Evolutionary conservation across 2,113 vertebrate genomes (phyloP).

Genomic region (Anhinga rufa): DNA sequence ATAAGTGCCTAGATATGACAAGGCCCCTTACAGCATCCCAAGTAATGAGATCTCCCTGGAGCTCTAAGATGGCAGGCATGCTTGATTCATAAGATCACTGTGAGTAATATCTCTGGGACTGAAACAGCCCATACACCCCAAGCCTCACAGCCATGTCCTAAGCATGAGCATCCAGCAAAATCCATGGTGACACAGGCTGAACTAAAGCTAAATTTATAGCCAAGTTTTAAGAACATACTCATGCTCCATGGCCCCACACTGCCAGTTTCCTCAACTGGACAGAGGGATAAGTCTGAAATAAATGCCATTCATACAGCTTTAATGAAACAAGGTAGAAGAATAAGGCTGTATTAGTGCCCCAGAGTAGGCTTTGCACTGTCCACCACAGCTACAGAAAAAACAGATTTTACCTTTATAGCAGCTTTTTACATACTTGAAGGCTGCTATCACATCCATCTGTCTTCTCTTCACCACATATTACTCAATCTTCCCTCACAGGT

Average conservation of each 20-base stretch:
- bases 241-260: not conserved
- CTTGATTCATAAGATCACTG: not conserved
- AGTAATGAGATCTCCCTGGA: not conserved
- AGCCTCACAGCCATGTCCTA: not conserved
- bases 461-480: not conserved
- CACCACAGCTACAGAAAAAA: not conserved
- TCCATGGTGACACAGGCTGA: not conserved
- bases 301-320: not conserved
- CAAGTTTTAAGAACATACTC: not conserved
- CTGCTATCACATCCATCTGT: not conserved
- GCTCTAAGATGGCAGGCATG: not conserved
- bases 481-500: not conserved
- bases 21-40: not conserved
- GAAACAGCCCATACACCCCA: not conserved
- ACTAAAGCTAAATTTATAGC: not conserved
- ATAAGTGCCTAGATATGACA: not conserved
- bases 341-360: not conserved
- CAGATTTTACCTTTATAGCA: not conserved
- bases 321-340: not conserved
- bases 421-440: not conserved
- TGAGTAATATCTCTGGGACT: not conserved
- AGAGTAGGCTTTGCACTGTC: not conserved
- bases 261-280: not conserved
- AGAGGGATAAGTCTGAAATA: not conserved
- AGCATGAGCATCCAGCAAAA: not conserved